A percentile compares a stretch with the other conserved stretches of the same genome.
These are phyloP conservation scores for Strigops habroptila DNA, from an alignment of 2,113 vertebrate species.

Conservation along the genomic window DNA sequence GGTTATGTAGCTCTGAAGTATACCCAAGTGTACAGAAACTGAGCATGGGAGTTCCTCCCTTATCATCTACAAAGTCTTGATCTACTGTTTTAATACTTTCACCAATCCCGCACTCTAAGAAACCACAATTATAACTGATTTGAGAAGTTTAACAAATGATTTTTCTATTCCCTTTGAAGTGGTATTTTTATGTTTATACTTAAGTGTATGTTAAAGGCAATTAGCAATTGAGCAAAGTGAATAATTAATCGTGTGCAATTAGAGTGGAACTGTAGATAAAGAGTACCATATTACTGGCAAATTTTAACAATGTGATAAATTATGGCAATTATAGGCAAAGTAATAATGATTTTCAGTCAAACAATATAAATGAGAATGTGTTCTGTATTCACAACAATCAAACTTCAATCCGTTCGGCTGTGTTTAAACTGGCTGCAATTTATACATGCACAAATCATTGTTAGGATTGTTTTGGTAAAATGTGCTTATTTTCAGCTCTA, in stretches of 20 bases:
- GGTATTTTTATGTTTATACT: conserved; percentile 67
- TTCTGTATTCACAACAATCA: conserved; percentile 55
- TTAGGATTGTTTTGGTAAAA: conserved; percentile 50
- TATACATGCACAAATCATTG: conserved; percentile 45
- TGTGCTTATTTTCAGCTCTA: not conserved
- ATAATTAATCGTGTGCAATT: conserved; percentile 72
- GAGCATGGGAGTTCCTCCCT: not conserved
- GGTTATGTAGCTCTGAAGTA: not conserved
- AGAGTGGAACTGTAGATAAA: conserved; percentile 69
- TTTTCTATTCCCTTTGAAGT: conserved; percentile 53
- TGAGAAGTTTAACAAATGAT: conserved; percentile 56
- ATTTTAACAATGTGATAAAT: conserved; percentile 72
- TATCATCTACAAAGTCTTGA: not conserved
- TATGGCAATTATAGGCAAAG: conserved; percentile 75
- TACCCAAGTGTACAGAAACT: not conserved
- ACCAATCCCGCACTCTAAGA: not conserved
- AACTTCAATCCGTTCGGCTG: conserved; percentile 26
- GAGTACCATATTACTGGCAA: conserved; percentile 63
- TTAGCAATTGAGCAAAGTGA: conserved; percentile 66
- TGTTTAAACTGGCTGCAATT: conserved; percentile 51
- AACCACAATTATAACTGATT: not conserved
- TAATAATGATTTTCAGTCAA: conserved; percentile 73
- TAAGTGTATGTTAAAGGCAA: conserved; percentile 64
- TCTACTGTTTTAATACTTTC: conserved; percentile 2
- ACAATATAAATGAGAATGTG: conserved; percentile 69